Percentiles rank a stretch among this genome's conserved stretches.
These are phyloP conservation scores for Phorcus lineatus DNA, from an alignment of 2,888 invertebrate genomes.

Conservation along the genomic window DNA sequence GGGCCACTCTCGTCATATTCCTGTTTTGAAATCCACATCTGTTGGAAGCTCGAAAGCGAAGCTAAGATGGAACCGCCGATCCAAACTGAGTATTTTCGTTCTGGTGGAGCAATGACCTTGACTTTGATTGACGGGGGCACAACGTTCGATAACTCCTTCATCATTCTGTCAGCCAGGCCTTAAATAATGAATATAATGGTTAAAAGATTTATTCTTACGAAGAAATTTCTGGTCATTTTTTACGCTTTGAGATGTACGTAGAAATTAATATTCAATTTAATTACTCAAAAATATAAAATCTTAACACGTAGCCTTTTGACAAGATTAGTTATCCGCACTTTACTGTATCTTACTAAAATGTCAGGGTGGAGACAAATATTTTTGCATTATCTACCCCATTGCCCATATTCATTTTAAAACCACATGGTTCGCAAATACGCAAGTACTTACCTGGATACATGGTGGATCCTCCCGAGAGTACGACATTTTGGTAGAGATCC, in stretches of 20 bases:
- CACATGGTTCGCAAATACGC: no score
- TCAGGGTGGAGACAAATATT: no score
- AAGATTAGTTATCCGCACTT: no score
- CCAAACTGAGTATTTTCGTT: conserved; percentile 86
- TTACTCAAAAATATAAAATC: no score
- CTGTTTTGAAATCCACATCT: conserved; percentile 57
- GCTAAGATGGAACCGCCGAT: conserved; percentile 60
- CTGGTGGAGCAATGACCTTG: conserved; percentile 95
- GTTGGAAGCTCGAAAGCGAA: conserved; percentile 52
- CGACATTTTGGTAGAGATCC: conserved; percentile 77
- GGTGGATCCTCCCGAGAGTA: conserved; percentile 92
- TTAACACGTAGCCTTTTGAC: no score
- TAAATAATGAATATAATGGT: conserved; percentile 78
- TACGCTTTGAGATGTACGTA: no score
- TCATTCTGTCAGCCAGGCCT: conserved; percentile 78
- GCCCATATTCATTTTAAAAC: no score
- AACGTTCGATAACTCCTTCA: conserved; percentile 81
- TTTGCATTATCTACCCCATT: no score
- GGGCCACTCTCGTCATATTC: conserved; percentile 60
- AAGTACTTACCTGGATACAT: conserved; percentile 91
- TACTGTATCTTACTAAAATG: no score
- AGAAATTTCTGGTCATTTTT: no score
- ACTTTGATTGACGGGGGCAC: conserved; percentile 95
- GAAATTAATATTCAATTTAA: no score
- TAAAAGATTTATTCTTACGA: no score